Percentiles rank a stretch among this genome's conserved stretches.
These are phyloP conservation scores for Opisthocomus hoazin DNA, from an alignment of 2,113 vertebrate species.

Conservation along the genomic window DNA sequence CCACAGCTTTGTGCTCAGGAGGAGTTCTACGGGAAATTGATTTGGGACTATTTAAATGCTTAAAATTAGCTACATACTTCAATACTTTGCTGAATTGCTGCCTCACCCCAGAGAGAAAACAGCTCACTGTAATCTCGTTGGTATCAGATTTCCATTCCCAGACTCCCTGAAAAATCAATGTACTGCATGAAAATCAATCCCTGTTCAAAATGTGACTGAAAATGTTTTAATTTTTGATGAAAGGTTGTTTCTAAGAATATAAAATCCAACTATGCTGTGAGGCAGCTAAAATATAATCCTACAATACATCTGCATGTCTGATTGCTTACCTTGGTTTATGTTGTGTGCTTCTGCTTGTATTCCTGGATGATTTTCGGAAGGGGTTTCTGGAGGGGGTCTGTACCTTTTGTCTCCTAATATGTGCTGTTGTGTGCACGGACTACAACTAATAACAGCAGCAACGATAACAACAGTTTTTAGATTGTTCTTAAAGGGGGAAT, in stretches of 20 bases:
- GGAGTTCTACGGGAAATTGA: not conserved
- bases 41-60: not conserved
- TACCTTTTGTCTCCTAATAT: not conserved
- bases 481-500: not conserved
- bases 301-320: not conserved
- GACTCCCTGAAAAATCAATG: not conserved
- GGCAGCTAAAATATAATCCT: not conserved
- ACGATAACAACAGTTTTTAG: not conserved
- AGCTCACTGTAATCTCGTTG: not conserved
- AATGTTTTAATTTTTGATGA: not conserved
- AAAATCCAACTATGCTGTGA: not conserved
- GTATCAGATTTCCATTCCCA: slow-evolving; percentile 10
- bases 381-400: not conserved
- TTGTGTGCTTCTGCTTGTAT: not conserved
- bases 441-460: not conserved
- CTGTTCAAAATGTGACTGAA: not conserved
- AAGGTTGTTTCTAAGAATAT: not conserved
- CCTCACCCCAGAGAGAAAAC: not conserved
- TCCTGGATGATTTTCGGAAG: not conserved
- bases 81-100: not conserved
- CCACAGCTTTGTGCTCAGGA: not conserved
- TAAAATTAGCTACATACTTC: not conserved
- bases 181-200: slow-evolving; percentile 2
- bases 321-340: not conserved
- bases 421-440: not conserved